Evolutionary conservation across 2,888 invertebrate species (phyloP), one percentile per base, ranked within the genome.

Genomic region (Perithous albicinctus): DNA sequence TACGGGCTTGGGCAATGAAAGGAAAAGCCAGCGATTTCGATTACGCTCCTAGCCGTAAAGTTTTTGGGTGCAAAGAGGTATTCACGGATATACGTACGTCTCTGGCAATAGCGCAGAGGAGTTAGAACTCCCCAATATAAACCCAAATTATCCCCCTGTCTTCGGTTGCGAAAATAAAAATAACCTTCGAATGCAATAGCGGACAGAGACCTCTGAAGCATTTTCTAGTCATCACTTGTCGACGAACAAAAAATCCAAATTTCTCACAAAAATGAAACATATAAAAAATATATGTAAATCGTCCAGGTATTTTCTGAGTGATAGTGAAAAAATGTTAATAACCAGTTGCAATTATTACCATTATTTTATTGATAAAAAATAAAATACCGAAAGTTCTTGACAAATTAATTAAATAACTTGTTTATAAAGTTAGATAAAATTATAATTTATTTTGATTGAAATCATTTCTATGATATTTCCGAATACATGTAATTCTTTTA

Each of bases 1-100:
- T 88, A 89, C 88, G 89, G 85, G 70, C 82, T 41, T 35, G 83
- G 85, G 87, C 88, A 89, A 89, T 86, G 89, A 89, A 89, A 89
- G 86, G 82, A 87, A 79, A 76, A 80, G 23, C 20, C 51, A 26
- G 85, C 86, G 86, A 85, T 86, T 88, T 88, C 87, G 86, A 84
- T 86, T 84, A 84, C 86, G 80, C 66, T 80, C 69, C 72, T 54
- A 67, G 79, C 81, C 75, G 84, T 85, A 85, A 85, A 85, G 75
- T 82, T 66, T 56, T 38, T 63, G 67, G 59, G 61, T 69, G 67
- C 74, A 72, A 76, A 78, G 56, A 74, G 75, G 51, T 76, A 78
- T 59, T 38, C 51, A 8, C 35, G 8, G 1, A 46, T 18, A 8
- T 70, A 15, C 41, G 56, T 15, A 35, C 0, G n/a, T 51, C 15